A percentile compares a stretch with the other conserved stretches of the same genome.
These are phyloP conservation scores for Columbina picui DNA, from an alignment of 2,113 vertebrate genomes.

Conservation along the genomic window DNA sequence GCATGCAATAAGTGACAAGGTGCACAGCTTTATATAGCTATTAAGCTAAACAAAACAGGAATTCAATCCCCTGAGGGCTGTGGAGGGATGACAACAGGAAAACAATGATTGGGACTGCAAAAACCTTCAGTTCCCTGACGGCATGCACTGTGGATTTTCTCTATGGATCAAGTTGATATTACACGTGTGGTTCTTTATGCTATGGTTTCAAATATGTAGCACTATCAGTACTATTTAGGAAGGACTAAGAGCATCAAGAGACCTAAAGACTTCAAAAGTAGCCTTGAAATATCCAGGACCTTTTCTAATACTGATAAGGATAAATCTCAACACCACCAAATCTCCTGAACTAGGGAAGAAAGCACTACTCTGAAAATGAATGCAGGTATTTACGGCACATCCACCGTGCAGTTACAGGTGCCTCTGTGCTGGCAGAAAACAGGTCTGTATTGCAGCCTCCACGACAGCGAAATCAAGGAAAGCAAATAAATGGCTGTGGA, in stretches of 20 bases:
- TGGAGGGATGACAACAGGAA: neutral
- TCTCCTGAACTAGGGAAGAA: neutral
- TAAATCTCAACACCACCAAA: neutral
- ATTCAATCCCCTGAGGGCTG: neutral
- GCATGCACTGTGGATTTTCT: neutral
- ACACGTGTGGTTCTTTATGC: neutral
- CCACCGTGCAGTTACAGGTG: too few relatives aligned
- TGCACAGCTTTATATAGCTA: neutral
- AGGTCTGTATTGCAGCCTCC: neutral
- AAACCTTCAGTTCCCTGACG: neutral
- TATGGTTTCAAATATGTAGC: neutral
- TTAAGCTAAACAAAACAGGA: neutral
- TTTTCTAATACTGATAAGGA: rapidly evolving
- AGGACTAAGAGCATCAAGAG: neutral
- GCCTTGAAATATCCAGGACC: neutral
- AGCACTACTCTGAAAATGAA: neutral
- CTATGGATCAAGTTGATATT: neutral
- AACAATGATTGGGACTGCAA: neutral
- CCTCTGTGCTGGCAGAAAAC: neutral
- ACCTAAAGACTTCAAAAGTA: neutral
- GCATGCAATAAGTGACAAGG: neutral
- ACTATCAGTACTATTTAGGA: neutral
- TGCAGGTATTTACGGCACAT: neutral
- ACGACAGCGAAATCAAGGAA: rapidly evolving
- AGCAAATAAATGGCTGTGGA: neutral